These are phyloP conservation scores for Meda fulgida DNA, from an alignment of 2,797 vertebrate genomes.

Conservation along the genomic window DNA sequence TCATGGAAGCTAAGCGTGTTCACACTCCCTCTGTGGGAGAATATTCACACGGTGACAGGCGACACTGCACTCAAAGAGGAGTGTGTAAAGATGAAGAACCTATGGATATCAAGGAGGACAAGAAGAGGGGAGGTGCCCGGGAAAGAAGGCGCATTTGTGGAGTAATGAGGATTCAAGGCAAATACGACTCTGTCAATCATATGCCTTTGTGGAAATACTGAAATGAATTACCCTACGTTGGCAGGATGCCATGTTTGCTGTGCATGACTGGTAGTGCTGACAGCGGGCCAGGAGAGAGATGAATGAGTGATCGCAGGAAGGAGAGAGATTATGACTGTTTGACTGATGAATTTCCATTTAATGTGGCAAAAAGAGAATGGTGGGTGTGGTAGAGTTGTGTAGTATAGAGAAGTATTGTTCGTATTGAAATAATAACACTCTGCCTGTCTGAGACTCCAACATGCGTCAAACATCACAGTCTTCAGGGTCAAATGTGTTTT, in stretches of 20 bases:
- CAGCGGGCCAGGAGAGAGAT: slow-evolving; percentile 38
- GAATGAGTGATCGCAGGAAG: slow-evolving; percentile 37
- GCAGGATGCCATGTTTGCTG: slow-evolving; percentile 47
- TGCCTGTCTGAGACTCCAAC: neutral
- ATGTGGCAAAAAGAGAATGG: slow-evolving; percentile 38
- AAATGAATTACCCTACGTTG: slow-evolving; percentile 53
- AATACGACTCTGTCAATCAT: slow-evolving; percentile 56
- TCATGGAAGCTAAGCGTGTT: neutral
- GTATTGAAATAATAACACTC: neutral
- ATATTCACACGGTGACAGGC: slow-evolving; percentile 7
- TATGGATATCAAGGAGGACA: slow-evolving; percentile 40
- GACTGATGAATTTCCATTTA: slow-evolving; percentile 40
- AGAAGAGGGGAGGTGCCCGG: slow-evolving; percentile 39
- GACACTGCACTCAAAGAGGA: neutral
- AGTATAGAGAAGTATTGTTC: neutral
- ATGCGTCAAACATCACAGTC: neutral
- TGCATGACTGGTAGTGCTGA: slow-evolving; percentile 53
- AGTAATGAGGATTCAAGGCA: slow-evolving; percentile 47
- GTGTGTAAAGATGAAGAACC: slow-evolving; percentile 31
- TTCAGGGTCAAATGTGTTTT: neutral
- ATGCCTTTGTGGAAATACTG: slow-evolving; percentile 45
- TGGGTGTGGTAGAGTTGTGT: neutral
- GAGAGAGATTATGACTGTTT: slow-evolving; percentile 39
- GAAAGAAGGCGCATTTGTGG: slow-evolving; percentile 40
- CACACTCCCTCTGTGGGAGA: slow-evolving; percentile 1